phyloP scores from a whole-genome alignment of 37 sponge, comb jelly and placozoan species.

The Oscarella lobularis region DNA sequence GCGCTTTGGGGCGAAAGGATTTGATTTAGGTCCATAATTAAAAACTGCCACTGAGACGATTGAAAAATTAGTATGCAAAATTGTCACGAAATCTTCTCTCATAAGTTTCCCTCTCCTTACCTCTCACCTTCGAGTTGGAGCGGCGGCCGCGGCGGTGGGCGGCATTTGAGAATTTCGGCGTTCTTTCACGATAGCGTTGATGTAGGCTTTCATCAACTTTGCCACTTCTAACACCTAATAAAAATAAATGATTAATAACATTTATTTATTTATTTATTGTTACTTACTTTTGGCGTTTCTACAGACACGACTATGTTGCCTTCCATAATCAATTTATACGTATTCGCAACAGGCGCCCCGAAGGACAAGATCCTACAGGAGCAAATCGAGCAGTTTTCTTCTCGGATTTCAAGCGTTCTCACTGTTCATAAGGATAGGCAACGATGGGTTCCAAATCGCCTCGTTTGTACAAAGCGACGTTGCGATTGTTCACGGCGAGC shows the following conservation, averaged over 20 bases:
- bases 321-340: constrained; percentile 41
- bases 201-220: constrained; percentile 55
- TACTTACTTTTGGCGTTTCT: constrained; percentile 46
- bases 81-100: too few species aligned
- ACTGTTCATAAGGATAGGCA: constrained; percentile 35
- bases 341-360: constrained; percentile 54
- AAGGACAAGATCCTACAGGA: constrained; percentile 45
- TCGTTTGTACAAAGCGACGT: constrained; percentile 46
- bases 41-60: too few species aligned
- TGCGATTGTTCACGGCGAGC: constrained; percentile 42
- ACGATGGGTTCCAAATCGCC: constrained; percentile 39
- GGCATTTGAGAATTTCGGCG: too few species aligned
- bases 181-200: constrained; percentile 14
- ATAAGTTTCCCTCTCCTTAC: too few species aligned
- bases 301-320: constrained; percentile 39
- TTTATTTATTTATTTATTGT: too few species aligned
- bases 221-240: constrained; percentile 49
- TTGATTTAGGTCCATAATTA: too few species aligned
- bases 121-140: too few species aligned
- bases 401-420: not conserved
- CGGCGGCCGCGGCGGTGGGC: too few species aligned
- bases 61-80: too few species aligned
- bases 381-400: too few species aligned
- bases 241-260: not conserved
- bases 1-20: too few species aligned